These are phyloP conservation scores for Pemphredon lugubris DNA, from an alignment of 2,888 invertebrate genomes.

Conservation along the genomic window DNA sequence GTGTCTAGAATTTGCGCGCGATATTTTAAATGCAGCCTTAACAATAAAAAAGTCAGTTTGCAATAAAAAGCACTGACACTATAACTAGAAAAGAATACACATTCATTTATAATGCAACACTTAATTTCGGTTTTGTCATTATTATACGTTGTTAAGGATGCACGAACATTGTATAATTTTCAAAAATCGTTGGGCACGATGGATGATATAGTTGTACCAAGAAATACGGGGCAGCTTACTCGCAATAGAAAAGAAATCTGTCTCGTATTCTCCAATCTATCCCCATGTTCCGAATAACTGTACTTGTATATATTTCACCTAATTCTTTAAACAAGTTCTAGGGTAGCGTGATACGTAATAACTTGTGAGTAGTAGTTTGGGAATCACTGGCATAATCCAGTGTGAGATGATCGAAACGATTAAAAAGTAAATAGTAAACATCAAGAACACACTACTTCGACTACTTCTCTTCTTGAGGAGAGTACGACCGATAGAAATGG, in stretches of 20 bases:
- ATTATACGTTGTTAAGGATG: background rate
- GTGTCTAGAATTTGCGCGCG: no score
- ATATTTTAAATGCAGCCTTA: no score
- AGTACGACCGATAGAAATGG: constrained; percentile 21
- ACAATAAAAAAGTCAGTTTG: background rate
- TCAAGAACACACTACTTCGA: constrained; percentile 30
- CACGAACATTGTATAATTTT: background rate
- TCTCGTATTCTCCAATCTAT: background rate
- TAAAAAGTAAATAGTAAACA: constrained; percentile 22
- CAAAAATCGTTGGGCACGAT: background rate
- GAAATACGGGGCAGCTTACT: background rate
- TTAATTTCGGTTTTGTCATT: background rate
- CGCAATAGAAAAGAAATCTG: background rate
- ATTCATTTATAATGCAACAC: background rate
- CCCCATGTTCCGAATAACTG: background rate
- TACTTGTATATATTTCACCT: background rate
- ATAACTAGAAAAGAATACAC: no score
- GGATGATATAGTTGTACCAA: background rate
- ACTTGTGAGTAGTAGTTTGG: constrained; percentile 9
- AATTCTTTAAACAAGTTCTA: background rate
- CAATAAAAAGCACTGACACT: background rate
- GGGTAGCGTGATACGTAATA: background rate
- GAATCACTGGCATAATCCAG: constrained; percentile 12
- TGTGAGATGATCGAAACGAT: constrained; percentile 28
- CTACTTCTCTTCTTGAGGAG: constrained; percentile 1